Base-by-base conservation (phyloP, 2,797 vertebrate genomes). In the Clamator glandarius region DNA sequence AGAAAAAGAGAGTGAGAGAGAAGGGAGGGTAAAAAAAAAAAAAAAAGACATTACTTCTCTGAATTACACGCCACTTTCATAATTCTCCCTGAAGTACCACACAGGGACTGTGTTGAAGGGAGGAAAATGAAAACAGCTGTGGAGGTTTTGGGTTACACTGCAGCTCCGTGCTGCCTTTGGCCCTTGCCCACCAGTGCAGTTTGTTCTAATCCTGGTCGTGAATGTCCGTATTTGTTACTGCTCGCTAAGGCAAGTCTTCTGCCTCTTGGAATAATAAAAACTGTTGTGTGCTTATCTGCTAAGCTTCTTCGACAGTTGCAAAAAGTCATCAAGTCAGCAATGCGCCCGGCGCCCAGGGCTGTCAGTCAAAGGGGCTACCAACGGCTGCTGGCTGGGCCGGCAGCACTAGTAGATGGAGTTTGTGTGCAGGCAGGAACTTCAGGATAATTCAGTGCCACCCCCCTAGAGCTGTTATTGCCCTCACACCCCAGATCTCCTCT, bases 101-200 rank as follows among this genome's bases (percentile, higher is more conserved):
- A 97, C 97, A 97, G 97, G 96, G 97, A 97, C 97, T 97, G 97
- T 95, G 96, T 97, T 97, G 96, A 97, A 96, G 96, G 95, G 95
- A 97, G 97, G 97, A 98, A 98, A 98, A 98, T 98, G 98, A 97
- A 98, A 98, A 98, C 98, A 98, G 98, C 97, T 98, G 98, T 97
- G 81, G 97, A 97, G 97, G 98, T 98, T 98, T 98, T 97, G 96
- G 96, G 97, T 98, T 98, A 98, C 98, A 95, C 92, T 97, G 92
- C 89, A 93, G 96, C 95, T 95, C 96, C 92, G 88, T 92, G 95
- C 94, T 95, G 96, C 97, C 97, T 97, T 97, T 97, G 96, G 97
- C 97, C 97, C 93, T 93, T 96, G 97, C 98, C 97, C 97, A 98
- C 97, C 97, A 92, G 94, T 97, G 96, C 97, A 96, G 97, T 96